phyloP scores from a whole-genome alignment of 2,888 invertebrate genomes.

The Andrena hattorfiana region DNA sequence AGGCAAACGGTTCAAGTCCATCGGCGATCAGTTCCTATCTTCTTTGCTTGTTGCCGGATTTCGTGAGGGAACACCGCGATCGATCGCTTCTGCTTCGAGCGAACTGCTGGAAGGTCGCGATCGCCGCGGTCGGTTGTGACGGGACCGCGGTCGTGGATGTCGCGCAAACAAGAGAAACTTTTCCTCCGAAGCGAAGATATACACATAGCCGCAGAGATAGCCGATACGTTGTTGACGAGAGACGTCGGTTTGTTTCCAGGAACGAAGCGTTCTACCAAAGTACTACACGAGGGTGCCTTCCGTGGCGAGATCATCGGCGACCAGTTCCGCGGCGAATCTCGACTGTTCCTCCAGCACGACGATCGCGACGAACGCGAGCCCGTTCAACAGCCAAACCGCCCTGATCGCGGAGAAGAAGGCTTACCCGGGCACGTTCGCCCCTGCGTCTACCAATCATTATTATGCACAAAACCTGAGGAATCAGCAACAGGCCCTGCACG shows the following conservation, averaged over 20 bases:
- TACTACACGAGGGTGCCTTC: slow-evolving; percentile 81
- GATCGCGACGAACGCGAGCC: slow-evolving; percentile 81
- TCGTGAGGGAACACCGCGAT: neutral
- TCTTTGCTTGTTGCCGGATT: neutral
- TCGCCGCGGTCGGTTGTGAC: too few relatives aligned
- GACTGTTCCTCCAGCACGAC: slow-evolving; percentile 83
- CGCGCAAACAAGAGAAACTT: neutral
- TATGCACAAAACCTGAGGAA: slow-evolving; percentile 82
- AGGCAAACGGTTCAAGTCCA: neutral
- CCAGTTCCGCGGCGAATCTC: slow-evolving; percentile 75
- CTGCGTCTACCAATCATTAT: slow-evolving; percentile 70
- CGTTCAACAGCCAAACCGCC: slow-evolving; percentile 83
- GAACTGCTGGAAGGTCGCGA: too few relatives aligned
- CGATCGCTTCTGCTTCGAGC: neutral
- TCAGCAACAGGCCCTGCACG: slow-evolving; percentile 69
- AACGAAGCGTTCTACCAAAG: slow-evolving; percentile 77
- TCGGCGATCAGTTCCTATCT: neutral
- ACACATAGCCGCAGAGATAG: neutral
- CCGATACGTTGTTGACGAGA: neutral
- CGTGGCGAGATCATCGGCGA: slow-evolving; percentile 71
- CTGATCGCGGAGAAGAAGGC: slow-evolving; percentile 73
- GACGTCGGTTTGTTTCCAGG: slow-evolving; percentile 70
- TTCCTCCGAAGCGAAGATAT: too few relatives aligned
- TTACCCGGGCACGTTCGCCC: slow-evolving; percentile 13
- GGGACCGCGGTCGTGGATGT: neutral